A percentile compares a stretch with the other conserved stretches of the same genome.
Conservation (phyloP, 2,797 vertebrate genomes). For the Acipenser oxyrinchus region DNA sequence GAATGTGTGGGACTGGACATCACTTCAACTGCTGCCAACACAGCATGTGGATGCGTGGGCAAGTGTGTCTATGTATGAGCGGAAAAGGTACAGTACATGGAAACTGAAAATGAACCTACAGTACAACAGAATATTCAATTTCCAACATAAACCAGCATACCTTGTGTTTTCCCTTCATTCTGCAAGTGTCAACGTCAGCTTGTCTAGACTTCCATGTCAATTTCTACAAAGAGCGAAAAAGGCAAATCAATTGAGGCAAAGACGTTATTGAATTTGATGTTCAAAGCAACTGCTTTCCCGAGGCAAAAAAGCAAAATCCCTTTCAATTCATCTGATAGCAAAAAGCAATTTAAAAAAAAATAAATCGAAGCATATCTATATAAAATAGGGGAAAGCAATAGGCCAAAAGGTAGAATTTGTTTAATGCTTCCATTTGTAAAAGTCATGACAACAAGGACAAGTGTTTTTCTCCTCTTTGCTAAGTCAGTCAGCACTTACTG, state of each 20-base stretch:
- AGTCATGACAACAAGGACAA: too few relatives aligned
- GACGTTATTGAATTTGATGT: slow-evolving; percentile 42
- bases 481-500: slow-evolving; percentile 29
- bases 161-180: slow-evolving; percentile 99
- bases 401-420: too few relatives aligned
- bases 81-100: neutral
- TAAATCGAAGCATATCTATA: too few relatives aligned
- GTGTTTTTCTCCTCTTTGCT: too few relatives aligned
- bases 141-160: slow-evolving; percentile 54
- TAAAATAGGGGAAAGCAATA: too few relatives aligned
- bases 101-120: neutral
- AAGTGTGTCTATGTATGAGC: neutral
- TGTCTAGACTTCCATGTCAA: slow-evolving; percentile 98
- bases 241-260: slow-evolving; percentile 6
- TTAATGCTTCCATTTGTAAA: too few relatives aligned
- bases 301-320: slow-evolving; percentile 23
- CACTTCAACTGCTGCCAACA: too few relatives aligned
- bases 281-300: slow-evolving; percentile 43
- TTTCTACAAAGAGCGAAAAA: slow-evolving; percentile 71
- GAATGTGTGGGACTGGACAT: too few relatives aligned
- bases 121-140: neutral
- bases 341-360: too few relatives aligned
- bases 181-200: slow-evolving; percentile 93
- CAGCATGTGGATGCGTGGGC: too few relatives aligned
- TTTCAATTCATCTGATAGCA: neutral